Conservation (phyloP, 92 coral and sea anemone species). For the Hydrozoanthus gracilis region DNA sequence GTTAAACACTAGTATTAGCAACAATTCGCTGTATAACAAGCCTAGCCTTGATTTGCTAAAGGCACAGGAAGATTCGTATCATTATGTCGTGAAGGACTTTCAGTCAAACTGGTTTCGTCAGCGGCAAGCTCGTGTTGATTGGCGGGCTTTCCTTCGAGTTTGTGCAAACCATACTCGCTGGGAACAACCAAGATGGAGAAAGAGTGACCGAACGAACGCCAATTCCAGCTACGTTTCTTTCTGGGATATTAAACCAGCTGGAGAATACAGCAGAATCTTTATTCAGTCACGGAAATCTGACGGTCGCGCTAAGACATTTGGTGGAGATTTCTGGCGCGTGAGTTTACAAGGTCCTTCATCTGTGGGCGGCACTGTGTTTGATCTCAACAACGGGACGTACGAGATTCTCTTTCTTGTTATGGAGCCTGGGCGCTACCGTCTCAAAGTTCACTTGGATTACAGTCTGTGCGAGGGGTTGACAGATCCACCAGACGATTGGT, state of each 20-base stretch:
- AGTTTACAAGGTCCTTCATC: slow-evolving; percentile 65
- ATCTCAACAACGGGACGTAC: slow-evolving; percentile 74
- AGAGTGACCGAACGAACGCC: slow-evolving; percentile 60
- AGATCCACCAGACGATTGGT: slow-evolving; percentile 83
- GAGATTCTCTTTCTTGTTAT: slow-evolving; percentile 72
- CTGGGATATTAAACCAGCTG: slow-evolving; percentile 74
- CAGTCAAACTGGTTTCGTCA: slow-evolving; percentile 75
- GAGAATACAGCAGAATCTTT: slow-evolving; percentile 75
- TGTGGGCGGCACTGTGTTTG: slow-evolving; percentile 73
- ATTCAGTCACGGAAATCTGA: slow-evolving; percentile 73
- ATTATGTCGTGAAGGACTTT: slow-evolving; percentile 48
- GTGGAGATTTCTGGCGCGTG: slow-evolving; percentile 86
- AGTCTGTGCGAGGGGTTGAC: slow-evolving; percentile 82
- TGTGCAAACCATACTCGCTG: slow-evolving; percentile 72
- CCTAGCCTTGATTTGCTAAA: background rate
- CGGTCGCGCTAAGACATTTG: slow-evolving; percentile 64
- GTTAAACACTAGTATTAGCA: background rate
- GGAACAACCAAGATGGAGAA: slow-evolving; percentile 68
- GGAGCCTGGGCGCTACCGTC: slow-evolving; percentile 73
- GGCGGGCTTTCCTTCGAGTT: slow-evolving; percentile 66
- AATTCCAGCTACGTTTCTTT: slow-evolving; percentile 47
- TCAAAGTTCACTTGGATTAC: slow-evolving; percentile 65
- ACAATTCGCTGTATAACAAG: background rate
- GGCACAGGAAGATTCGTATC: background rate
- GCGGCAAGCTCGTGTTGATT: slow-evolving; percentile 72